Percentiles rank a stretch among this genome's conserved stretches.
Evolutionary conservation across 2,797 vertebrate species (phyloP).

Genomic region (Lacerta agilis): DNA sequence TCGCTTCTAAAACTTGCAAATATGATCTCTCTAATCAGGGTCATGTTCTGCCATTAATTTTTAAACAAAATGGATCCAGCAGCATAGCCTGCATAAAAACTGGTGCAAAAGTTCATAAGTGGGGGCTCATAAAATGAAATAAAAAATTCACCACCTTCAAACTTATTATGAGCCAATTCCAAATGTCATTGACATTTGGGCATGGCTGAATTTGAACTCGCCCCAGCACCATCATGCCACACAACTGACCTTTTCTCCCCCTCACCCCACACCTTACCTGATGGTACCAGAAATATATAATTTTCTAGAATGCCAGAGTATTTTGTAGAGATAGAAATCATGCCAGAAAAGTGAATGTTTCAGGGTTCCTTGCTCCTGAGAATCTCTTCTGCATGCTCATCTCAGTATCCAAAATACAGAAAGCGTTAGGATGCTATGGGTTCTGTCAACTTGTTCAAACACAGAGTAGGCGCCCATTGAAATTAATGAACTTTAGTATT

Average conservation of each 20-base stretch:
- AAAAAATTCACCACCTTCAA: neutral
- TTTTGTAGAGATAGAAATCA: neutral
- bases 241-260: neutral
- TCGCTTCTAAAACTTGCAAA: neutral
- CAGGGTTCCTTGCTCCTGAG: neutral
- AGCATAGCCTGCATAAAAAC: neutral
- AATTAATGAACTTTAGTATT: too few species aligned
- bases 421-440: too few species aligned
- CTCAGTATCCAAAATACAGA: too few species aligned
- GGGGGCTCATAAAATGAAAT: neutral
- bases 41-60: slow-evolving; percentile 22
- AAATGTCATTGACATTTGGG: neutral
- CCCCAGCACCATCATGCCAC: neutral
- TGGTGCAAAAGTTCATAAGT: neutral
- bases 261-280: too few species aligned
- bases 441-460: too few species aligned
- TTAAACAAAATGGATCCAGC: slow-evolving; percentile 40
- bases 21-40: neutral
- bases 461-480: too few species aligned
- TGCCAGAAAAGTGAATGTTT: neutral
- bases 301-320: neutral
- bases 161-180: neutral
- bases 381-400: too few species aligned
- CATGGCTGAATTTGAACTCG: neutral
- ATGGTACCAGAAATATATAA: neutral